These are phyloP conservation scores for Aphyosemion australe DNA, from an alignment of 2,113 vertebrate species.

Conservation along the genomic window DNA sequence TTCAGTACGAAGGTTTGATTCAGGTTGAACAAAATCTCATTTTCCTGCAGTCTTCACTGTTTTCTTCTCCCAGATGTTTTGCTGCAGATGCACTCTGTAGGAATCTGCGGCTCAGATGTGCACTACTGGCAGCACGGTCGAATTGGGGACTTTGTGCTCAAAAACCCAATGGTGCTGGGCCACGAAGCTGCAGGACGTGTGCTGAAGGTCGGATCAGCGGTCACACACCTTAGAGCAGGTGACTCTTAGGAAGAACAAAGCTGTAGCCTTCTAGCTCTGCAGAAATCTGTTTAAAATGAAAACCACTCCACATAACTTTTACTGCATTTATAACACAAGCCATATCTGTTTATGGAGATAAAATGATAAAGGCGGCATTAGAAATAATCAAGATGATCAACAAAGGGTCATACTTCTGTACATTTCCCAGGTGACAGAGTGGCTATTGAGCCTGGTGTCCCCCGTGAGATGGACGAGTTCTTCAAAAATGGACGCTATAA, in stretches of 20 bases:
- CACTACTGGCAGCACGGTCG: conserved; percentile 94
- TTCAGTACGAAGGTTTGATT: background rate
- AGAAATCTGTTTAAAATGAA: background rate
- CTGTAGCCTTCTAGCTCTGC: no score
- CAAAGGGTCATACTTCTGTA: no score
- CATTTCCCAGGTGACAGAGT: conserved; percentile 87
- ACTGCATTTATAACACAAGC: background rate
- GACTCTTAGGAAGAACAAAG: background rate
- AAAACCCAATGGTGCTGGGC: conserved; percentile 90
- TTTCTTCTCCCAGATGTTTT: conserved; percentile 84
- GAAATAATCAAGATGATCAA: no score
- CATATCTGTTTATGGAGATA: background rate
- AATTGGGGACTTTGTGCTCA: conserved; percentile 88
- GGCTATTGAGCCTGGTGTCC: conserved; percentile 91
- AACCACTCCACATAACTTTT: background rate
- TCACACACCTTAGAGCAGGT: conserved; percentile 86
- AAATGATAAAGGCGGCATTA: no score
- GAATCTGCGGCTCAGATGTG: conserved; percentile 95
- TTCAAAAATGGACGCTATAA: conserved; percentile 93
- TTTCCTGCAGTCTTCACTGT: background rate
- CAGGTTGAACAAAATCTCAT: background rate
- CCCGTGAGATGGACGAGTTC: conserved; percentile 88
- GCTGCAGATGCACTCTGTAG: conserved; percentile 94
- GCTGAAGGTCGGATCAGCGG: conserved; percentile 84
- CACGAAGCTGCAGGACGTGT: conserved; percentile 93